Evolutionary conservation across 2,888 invertebrate species (phyloP), one percentile per base, ranked within the genome.

Genomic region (Netelia fuscicornis): DNA sequence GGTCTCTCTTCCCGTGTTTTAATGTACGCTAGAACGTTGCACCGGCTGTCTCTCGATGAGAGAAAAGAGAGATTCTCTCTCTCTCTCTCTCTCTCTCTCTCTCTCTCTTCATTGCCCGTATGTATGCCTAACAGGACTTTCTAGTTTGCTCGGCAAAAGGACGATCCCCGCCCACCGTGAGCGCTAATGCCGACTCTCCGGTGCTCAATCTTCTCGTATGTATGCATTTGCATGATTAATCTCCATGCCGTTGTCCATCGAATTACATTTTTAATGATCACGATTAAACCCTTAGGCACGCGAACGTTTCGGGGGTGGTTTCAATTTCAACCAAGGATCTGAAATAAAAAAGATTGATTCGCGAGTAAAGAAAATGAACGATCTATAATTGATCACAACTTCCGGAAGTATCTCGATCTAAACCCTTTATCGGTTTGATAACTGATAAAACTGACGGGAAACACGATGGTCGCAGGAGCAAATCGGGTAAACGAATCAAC

Each of bases 121-220:
- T 54, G 60, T 67, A 67, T 72, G 23, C 68, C 89, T 88, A 88
- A 88, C 89, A 86, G 88, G 85, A 87, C 88, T 89, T 88, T 87
- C 88, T 87, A 88, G 86, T 87, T 86, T 81, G 86, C 78, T 84
- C 84, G 86, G 83, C 74, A 86, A 86, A 89, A 86, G 87, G 87
- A 87, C 86, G 83, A 86, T 87, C 77, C 80, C 84, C 86, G 86
- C 87, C 87, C 86, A 86, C 80, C 79, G 84, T 83, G 81, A 83
- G 81, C 83, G 85, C 83, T 86, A 85, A 87, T 86, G 75, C 77
- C 85, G 79, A 85, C 68, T 85, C 70, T 54, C 76, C 20, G 77
- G 64, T 71, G 48, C 64, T 65, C 56, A 74, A 81, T 81, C 81
- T 70, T 83, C 79, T 77, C 79, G 10, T 75, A 62, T 58, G 20